Conservation (phyloP, 1,140 invertebrate species). For the Coptotermes formosanus region DNA sequence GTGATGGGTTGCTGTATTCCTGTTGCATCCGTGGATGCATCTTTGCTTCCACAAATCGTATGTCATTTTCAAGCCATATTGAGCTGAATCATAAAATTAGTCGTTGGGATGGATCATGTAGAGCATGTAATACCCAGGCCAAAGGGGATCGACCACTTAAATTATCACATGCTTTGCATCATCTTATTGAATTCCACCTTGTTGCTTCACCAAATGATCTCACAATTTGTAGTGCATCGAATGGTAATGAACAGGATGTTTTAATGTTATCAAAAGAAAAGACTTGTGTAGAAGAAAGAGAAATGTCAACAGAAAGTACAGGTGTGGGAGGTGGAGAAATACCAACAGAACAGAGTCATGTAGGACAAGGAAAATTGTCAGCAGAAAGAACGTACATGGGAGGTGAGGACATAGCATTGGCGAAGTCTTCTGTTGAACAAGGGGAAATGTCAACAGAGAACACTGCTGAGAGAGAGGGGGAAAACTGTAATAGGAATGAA, state of each 20-base stretch:
- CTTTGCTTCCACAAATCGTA: background rate
- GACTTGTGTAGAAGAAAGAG: background rate
- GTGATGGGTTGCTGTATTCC: background rate
- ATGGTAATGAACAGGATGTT: background rate
- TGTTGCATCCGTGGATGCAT: slow-evolving; percentile 17
- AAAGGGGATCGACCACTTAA: background rate
- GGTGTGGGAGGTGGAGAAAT: background rate
- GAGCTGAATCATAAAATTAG: background rate
- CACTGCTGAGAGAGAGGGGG: background rate
- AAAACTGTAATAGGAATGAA: background rate
- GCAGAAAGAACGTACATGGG: background rate
- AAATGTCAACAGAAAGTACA: background rate
- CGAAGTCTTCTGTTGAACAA: background rate
- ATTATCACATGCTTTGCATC: background rate
- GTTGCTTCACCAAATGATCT: background rate
- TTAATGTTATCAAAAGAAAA: background rate
- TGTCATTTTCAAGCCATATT: background rate
- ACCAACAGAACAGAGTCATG: background rate
- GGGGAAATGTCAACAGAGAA: background rate
- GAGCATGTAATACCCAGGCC: background rate
- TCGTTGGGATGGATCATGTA: slow-evolving; percentile 24
- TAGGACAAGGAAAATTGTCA: background rate
- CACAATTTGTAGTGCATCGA: background rate
- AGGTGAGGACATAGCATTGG: background rate
- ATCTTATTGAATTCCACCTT: background rate